Base-by-base conservation (phyloP, 2,113 vertebrate genomes). In the Tonatia bakeri region DNA sequence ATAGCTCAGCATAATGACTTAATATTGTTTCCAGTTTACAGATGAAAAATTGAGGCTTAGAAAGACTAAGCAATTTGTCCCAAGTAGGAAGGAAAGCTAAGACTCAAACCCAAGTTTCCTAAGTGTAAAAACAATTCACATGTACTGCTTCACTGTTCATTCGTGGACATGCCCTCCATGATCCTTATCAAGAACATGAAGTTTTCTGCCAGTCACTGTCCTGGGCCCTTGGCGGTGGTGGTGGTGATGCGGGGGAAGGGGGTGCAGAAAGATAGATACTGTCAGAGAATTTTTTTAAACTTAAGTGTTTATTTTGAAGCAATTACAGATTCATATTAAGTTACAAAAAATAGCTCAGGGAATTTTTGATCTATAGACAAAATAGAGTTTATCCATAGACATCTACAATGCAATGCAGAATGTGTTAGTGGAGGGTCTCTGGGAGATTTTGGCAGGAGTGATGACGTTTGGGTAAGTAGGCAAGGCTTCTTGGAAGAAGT, bases 131-230 rank as follows among this genome's bases (percentile, higher is more conserved):
- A 5, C 61, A 7, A 12, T 2, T 15, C 19, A 1, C 65, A 54
- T 0, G 0, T 0, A 33, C 10, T 28, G 47, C 28, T 70, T 61
- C 11, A 19, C 3, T 11, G 31, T 82, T 56, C 12, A 16, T 7
- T 24, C 36, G 9, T 0, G 7, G 75, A 47, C 22, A 6, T 19
- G 54, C 22, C 45, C 22, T 69, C 13, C 33, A 67, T 11, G 61
- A 15, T 12, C 33, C 33, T 79, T 47, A 7, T 20, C 16, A 56
- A 56, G 33, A 54, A 19, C 28, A 3, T 17, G 3, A 24, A 3
- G 20, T 47, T 77, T 10, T 59, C 15, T 13, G 4, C 5, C 38
- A 45, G 19, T 59, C 28, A 40, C 65, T 43, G 7, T 26, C 52
- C 4, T 86, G 36, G 28, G n/a, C 10, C 9, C 19, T 76, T 22